These are phyloP conservation scores for Drosophila atroscutellata DNA, from an alignment of 2,888 invertebrate species.

Conservation along the genomic window DNA sequence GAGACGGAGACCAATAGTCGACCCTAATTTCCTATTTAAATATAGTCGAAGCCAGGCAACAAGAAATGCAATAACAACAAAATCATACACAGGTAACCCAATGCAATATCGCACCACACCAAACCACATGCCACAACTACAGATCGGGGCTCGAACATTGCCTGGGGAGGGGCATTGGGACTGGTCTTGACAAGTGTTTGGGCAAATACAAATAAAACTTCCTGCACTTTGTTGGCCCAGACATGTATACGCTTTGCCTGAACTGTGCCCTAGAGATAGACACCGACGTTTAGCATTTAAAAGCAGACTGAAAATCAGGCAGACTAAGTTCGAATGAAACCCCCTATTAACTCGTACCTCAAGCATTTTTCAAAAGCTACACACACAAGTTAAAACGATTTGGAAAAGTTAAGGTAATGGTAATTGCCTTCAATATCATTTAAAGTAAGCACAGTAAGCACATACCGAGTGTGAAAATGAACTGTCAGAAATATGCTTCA, in stretches of 20 bases:
- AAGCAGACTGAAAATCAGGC: constrained; percentile 16
- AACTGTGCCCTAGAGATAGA: constrained; percentile 21
- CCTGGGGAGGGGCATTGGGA: neutral
- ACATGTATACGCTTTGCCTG: constrained; percentile 25
- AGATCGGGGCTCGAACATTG: neutral
- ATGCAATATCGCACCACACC: constrained; percentile 48
- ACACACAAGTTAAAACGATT: neutral
- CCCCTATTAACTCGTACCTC: neutral
- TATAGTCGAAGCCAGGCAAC: constrained; percentile 52
- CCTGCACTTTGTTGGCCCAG: constrained; percentile 43
- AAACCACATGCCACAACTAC: constrained; percentile 1
- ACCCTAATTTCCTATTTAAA: constrained; percentile 73
- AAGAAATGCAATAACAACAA: constrained; percentile 39
- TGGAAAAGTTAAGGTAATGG: neutral
- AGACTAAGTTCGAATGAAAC: constrained; percentile 6
- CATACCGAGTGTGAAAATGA: neutral
- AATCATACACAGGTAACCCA: constrained; percentile 45
- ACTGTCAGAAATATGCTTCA: neutral
- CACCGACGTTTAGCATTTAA: constrained; percentile 20
- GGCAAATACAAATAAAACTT: constrained; percentile 59
- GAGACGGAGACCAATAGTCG: constrained; percentile 35
- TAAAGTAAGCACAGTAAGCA: neutral
- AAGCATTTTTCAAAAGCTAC: neutral
- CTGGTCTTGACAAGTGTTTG: constrained; percentile 52
- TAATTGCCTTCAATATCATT: neutral